A percentile compares a stretch with the other conserved stretches of the same genome.
Evolutionary conservation across 2,888 invertebrate species (phyloP).

Genomic region (Malthinus seriepunctatus): DNA sequence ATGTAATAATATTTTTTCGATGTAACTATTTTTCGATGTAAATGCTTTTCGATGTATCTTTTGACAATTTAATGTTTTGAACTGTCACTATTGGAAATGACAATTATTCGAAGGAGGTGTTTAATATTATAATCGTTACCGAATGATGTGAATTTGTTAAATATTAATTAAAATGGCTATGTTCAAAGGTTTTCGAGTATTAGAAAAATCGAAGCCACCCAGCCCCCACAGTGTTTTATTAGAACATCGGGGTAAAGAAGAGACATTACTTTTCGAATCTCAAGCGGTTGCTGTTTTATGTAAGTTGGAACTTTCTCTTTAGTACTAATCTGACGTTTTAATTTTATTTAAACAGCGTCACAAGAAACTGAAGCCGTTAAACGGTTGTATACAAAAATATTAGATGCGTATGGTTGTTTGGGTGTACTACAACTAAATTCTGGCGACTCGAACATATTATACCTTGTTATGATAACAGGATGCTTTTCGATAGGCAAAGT

Average conservation of each 20-base stretch:
- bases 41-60: no score
- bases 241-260: slow-evolving; percentile 85
- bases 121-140: not conserved
- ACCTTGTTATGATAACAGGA: slow-evolving; percentile 91
- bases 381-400: slow-evolving; percentile 85
- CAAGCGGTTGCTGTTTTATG: slow-evolving; percentile 86
- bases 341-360: slow-evolving; percentile 58
- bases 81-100: no score
- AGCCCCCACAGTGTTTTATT: slow-evolving; percentile 88
- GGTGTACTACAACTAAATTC: slow-evolving; percentile 90
- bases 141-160: slow-evolving; percentile 4
- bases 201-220: slow-evolving; percentile 84
- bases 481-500: slow-evolving; percentile 97
- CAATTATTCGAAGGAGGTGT: no score
- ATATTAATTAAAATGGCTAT: slow-evolving; percentile 75
- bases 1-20: no score
- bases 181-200: slow-evolving; percentile 90
- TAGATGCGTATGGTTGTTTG: slow-evolving; percentile 95
- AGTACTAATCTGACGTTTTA: slow-evolving; percentile 8
- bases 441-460: slow-evolving; percentile 81
- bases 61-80: no score
- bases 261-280: slow-evolving; percentile 88
- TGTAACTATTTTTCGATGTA: no score
- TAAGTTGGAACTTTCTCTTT: slow-evolving; percentile 39
- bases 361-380: slow-evolving; percentile 90